Conservation (phyloP, 2,888 invertebrate genomes). For the Blera fallax region DNA sequence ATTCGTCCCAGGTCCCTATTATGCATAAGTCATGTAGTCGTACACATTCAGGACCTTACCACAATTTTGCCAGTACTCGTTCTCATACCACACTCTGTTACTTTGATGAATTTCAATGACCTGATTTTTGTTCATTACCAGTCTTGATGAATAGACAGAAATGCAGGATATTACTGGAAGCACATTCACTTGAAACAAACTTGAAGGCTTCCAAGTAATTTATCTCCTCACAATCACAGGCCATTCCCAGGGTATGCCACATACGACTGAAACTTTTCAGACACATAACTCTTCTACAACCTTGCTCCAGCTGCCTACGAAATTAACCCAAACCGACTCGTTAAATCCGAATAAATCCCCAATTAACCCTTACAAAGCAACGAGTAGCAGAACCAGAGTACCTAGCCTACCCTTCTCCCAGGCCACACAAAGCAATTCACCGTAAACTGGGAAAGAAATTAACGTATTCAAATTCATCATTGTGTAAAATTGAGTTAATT, state of each 20-base stretch:
- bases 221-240: neutral
- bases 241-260: neutral
- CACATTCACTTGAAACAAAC: neutral
- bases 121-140: neutral
- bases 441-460: neutral
- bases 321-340: constrained; percentile 18
- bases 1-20: no score
- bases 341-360: constrained; percentile 29
- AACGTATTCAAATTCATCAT: constrained; percentile 43
- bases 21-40: no score
- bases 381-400: neutral
- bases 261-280: constrained; percentile 13
- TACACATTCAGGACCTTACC: neutral
- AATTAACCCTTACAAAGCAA: constrained; percentile 2
- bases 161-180: neutral
- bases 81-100: neutral
- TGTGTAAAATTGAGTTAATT: constrained; percentile 54
- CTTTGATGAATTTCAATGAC: neutral
- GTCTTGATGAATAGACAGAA: neutral
- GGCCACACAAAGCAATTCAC: neutral
- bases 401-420: neutral
- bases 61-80: neutral
- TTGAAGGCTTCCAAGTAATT: neutral
- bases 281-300: neutral
- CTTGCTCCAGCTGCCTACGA: neutral